These are phyloP conservation scores for Panthera tigris DNA, from an alignment of 2,113 vertebrate species.

Conservation along the genomic window DNA sequence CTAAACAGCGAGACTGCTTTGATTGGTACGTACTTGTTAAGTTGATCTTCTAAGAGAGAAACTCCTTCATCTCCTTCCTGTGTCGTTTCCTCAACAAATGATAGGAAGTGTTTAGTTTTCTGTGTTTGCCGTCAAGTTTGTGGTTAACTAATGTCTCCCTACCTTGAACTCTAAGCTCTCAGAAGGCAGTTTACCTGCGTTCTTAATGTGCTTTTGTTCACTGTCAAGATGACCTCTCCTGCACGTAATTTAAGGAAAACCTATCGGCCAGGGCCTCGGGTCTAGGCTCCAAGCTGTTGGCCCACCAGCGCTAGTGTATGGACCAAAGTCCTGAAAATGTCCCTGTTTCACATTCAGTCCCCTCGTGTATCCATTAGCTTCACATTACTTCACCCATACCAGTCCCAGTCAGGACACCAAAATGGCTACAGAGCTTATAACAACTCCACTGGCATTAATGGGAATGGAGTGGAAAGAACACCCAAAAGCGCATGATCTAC, in stretches of 20 bases:
- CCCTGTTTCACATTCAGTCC: neutral
- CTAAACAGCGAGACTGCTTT: neutral
- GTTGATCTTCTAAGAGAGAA: neutral
- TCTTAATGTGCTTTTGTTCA: neutral
- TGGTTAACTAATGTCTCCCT: neutral
- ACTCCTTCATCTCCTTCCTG: neutral
- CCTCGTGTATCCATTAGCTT: neutral
- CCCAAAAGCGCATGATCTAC: neutral
- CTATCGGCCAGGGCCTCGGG: neutral
- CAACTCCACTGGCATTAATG: neutral
- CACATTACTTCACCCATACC: neutral
- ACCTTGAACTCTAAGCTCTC: neutral
- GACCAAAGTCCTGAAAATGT: neutral
- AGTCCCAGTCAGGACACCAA: neutral
- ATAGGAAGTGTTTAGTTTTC: neutral
- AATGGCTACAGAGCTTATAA: rapidly evolving
- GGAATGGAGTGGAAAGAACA: too few species aligned
- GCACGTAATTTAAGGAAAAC: neutral
- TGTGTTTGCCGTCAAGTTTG: neutral
- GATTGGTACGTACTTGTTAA: neutral
- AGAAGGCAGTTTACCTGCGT: neutral
- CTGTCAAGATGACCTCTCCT: neutral
- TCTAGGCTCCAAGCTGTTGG: neutral
- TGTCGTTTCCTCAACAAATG: conserved; percentile 18
- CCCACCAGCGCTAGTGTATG: neutral